A percentile compares a stretch with the other conserved stretches of the same genome.
Evolutionary conservation across 2,888 invertebrate species (phyloP).

Genomic region (Cataglyphis rosenhaueri): DNA sequence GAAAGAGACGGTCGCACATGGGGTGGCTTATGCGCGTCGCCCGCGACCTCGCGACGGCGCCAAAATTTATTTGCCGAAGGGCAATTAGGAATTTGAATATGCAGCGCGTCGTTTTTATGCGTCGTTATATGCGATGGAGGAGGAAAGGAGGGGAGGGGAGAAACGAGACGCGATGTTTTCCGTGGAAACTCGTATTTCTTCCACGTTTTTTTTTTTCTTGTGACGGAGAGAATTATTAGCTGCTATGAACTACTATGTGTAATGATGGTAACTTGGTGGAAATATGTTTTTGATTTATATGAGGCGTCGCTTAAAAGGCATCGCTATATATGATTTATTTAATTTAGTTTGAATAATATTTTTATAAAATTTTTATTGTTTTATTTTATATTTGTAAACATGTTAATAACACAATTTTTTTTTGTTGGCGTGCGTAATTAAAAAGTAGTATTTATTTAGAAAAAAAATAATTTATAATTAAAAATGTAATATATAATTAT

Average conservation of each 20-base stretch:
- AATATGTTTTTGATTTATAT: conserved; percentile 36
- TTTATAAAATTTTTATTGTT: conserved; percentile 6
- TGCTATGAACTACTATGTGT: conserved; percentile 18
- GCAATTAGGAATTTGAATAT: conserved; percentile 52
- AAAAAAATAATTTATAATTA: background rate
- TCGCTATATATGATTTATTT: background rate
- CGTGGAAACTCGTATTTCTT: conserved; percentile 44
- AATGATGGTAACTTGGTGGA: conserved; percentile 27
- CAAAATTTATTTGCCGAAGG: conserved; percentile 68
- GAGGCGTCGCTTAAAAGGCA: background rate
- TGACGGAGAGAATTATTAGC: conserved; percentile 31
- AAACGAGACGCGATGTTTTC: conserved; percentile 17
- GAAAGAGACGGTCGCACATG: conserved; percentile 50
- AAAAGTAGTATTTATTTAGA: background rate
- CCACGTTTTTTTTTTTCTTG: conserved; percentile 3
- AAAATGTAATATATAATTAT: background rate
- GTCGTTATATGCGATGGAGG: conserved; percentile 23
- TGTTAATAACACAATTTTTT: background rate
- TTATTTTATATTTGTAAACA: background rate
- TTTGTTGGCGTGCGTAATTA: background rate
- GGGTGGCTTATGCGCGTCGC: conserved; percentile 63
- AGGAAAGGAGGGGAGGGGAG: background rate
- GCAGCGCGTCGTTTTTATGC: conserved; percentile 45
- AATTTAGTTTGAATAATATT: background rate
- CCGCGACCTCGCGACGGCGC: conserved; percentile 58